Evolutionary conservation across 2,888 invertebrate species (phyloP).

Genomic region (Drosophila gaucha): DNA sequence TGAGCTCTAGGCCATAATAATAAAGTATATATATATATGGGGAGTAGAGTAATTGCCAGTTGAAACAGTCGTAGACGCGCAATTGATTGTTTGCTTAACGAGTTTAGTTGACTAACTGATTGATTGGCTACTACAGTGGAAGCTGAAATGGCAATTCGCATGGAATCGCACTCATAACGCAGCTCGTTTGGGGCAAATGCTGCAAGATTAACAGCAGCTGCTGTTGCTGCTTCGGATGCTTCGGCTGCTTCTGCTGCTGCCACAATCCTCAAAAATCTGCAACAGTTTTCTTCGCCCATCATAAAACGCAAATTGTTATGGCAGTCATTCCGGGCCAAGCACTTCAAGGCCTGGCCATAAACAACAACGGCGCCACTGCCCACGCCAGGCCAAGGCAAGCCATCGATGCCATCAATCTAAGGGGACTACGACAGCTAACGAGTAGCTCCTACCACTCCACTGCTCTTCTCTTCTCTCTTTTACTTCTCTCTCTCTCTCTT

Average conservation of each 20-base stretch:
- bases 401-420: constrained; percentile 59
- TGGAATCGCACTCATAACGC: constrained; percentile 33
- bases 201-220: constrained; percentile 38
- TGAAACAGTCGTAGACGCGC: constrained; percentile 4
- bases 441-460: neutral
- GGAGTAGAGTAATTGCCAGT: constrained; percentile 8
- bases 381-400: constrained; percentile 9
- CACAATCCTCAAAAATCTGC: constrained; percentile 38
- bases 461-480: neutral
- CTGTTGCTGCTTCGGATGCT: neutral
- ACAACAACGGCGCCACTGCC: constrained; percentile 27
- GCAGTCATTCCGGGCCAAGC: constrained; percentile 31
- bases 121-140: constrained; percentile 9
- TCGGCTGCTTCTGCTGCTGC: constrained; percentile 8
- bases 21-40: neutral
- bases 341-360: constrained; percentile 50
- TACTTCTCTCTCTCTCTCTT: neutral
- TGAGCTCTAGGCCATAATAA: neutral
- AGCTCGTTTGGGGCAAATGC: constrained; percentile 55
- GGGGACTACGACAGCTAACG: constrained; percentile 4
- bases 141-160: neutral
- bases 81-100: constrained; percentile 16
- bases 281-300: constrained; percentile 54
- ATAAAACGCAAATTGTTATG: constrained; percentile 69
- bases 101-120: constrained; percentile 27